Base-by-base conservation (phyloP, 2,797 vertebrate genomes). In the Xenopus petersii region DNA sequence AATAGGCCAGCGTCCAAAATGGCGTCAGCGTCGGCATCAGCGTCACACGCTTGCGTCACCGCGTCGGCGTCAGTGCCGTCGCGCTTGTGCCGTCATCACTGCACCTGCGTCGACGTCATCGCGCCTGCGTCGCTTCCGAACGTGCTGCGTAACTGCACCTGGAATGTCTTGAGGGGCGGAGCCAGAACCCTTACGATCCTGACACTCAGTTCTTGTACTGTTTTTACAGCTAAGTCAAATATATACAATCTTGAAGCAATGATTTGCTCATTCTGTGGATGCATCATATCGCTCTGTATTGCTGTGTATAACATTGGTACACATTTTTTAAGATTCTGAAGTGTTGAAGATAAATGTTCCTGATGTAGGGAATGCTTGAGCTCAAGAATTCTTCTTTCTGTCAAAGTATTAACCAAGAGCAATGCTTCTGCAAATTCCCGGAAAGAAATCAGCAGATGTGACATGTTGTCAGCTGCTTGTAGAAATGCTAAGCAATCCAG, bases 251-350 rank as follows among this genome's bases (percentile, higher is more conserved):
- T 88, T 54, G 91, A 90, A 30, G 67, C 78, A 36, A 80, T 83
- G 9, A 86, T 84, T 75, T 86, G 89, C 16, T 81, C 82, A 12
- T 90, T 89, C 2, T 74, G 0, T 0, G 93, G 87, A 71, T 81
- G 80, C 66, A 84, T 89, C 72, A 94, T 89, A 55, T 86, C 80
- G 0, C 89, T 84, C 62, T 83, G 84, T 85, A 87, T 86, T 64
- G 92, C 92, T 0, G 89, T 84, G 12, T 92, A 90, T 70, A 98
- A 84, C 90, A 93, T 89, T 0, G 94, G 91, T 70, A 95, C 80
- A 4, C 93, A 92, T 72, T 81, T 84, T 51, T 82, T 92, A 24
- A 91, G 87, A 47, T 83, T 91, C 51, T 92, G 88, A 80, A 95
- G 30, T 2, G 83, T 86, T 59, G 84, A 80, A 26, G 88, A 81